phyloP scores from a whole-genome alignment of 2,113 vertebrate genomes.

The Petrocephalus zakoni region DNA sequence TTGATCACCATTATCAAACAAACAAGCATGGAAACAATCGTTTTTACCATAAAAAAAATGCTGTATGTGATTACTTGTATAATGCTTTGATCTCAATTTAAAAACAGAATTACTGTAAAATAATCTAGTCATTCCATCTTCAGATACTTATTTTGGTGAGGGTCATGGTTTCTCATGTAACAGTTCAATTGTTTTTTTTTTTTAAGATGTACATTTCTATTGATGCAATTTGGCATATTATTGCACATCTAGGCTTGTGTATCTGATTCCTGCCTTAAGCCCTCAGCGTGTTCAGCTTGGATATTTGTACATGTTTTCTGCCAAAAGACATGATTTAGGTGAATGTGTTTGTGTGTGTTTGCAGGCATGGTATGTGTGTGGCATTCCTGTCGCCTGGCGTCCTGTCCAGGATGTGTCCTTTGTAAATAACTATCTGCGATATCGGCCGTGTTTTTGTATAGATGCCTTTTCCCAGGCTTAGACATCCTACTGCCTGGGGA shows the following conservation, averaged over 20 bases:
- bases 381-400: not conserved
- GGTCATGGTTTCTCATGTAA: not conserved
- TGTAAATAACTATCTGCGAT: not conserved
- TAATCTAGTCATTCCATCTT: not conserved
- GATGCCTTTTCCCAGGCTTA: conserved; percentile 10
- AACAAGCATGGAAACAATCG: not conserved
- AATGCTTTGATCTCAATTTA: not conserved
- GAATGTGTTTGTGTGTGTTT: not conserved
- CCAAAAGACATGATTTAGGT: not conserved
- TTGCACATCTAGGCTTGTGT: not conserved
- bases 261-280: not conserved
- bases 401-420: not conserved
- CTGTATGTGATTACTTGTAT: not conserved
- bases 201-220: not conserved
- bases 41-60: not conserved
- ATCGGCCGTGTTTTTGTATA: not conserved
- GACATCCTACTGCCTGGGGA: not conserved
- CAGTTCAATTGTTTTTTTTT: not conserved
- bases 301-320: not conserved
- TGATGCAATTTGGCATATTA: not conserved
- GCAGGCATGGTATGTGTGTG: not conserved
- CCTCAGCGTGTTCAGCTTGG: not conserved
- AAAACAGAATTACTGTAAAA: not conserved
- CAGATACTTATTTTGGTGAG: not conserved
- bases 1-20: not conserved